Evolutionary conservation across 2,797 vertebrate genomes (phyloP), one percentile per base, ranked within the genome.

Genomic region (Melopsittacus undulatus): DNA sequence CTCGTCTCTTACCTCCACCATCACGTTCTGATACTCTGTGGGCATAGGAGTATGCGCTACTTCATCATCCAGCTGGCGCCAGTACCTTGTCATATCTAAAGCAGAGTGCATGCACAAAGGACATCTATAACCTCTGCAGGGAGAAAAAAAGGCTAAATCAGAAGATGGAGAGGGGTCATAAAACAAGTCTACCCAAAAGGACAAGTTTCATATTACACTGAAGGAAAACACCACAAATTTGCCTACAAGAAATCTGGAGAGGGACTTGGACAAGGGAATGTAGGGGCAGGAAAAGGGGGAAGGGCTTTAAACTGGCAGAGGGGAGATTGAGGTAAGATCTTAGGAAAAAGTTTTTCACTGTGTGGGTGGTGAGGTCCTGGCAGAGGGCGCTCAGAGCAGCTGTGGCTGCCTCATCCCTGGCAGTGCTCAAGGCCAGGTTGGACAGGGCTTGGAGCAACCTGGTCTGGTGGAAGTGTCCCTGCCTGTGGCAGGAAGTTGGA

Each of bases 51-150:
- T 98, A 95, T 98, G 98, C 0, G 98, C 98, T 4, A 99, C 98
- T 85, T 99, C 98, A 3, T 98, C 96, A 92, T 99, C 99, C 52
- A 98, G 98, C 87, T 98, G 97, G 11, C 98, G 97, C 99, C 99
- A 99, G 76, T 98, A 98, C 14, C 96, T 77, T 12, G 97, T 97
- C 99, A 99, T 99, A 85, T 99, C 96, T 67, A 98, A 95, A 13
- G 98, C 99, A 1, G 99, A 99, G 87, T 98, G 99, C 99, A 99
- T 99, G 94, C 99, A 99, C 73, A 99, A 88, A 3, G 99, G 99
- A 94, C 99, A 99, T 77, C 99, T 98, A 96, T 99, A 99, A 11
- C 97, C 98, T 86, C 99, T 99, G 48, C 22, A 81, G 57, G 78
- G 56, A 92, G 46, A 6, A 26, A 38, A n/a, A 40, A 52, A 54